Percentiles rank a stretch among this genome's conserved stretches.
Conservation (phyloP, 2,888 invertebrate genomes). For the Plebejus melissa region DNA sequence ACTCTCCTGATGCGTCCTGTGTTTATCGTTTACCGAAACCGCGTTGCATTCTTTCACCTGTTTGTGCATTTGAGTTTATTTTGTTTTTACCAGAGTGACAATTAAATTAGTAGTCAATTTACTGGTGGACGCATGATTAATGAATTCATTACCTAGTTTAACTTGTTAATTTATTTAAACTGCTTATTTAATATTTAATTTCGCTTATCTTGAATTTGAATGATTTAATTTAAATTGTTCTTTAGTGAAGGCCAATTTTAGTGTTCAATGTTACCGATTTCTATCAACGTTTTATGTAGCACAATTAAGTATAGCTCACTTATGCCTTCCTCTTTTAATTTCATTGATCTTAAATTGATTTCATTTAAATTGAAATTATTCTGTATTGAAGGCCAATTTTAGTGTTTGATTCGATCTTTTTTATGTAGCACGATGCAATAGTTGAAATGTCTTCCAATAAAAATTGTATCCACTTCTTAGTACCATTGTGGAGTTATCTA, state of each 20-base stretch:
- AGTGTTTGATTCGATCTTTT: neutral
- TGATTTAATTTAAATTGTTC: neutral
- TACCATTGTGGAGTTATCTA: neutral
- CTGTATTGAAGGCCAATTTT: neutral
- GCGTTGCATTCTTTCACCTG: slow-evolving; percentile 12
- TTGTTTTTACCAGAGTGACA: neutral
- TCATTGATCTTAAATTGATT: neutral
- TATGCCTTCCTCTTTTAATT: neutral
- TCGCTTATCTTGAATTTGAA: neutral
- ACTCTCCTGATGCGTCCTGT: slow-evolving; percentile 38
- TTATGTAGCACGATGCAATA: neutral
- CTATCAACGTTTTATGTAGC: neutral
- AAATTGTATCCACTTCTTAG: neutral
- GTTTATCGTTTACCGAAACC: slow-evolving; percentile 13
- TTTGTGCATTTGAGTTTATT: neutral
- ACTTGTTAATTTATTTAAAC: neutral
- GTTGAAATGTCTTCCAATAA: neutral
- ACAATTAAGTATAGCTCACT: neutral
- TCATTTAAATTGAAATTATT: neutral
- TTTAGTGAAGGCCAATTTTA: neutral
- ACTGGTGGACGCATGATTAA: neutral
- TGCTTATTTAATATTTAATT: neutral
- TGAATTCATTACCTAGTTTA: neutral
- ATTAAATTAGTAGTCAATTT: neutral
- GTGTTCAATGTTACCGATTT: no score